These are phyloP conservation scores for Lepisosteus osseus DNA, from an alignment of 2,113 vertebrate species.

Conservation along the genomic window DNA sequence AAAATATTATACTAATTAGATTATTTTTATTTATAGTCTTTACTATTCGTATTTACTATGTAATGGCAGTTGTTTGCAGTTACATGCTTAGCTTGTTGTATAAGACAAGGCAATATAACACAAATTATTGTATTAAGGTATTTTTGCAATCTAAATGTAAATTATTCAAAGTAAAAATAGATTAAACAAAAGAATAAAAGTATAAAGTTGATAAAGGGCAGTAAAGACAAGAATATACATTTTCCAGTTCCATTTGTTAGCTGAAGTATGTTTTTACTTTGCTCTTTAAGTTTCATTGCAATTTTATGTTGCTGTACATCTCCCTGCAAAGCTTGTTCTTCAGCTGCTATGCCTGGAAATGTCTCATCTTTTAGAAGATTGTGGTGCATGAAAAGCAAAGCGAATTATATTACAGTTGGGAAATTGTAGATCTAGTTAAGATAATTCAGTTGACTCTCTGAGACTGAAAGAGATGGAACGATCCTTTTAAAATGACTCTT, in stretches of 20 bases:
- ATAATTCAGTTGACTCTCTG: constrained; percentile 13
- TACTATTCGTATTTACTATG: no score
- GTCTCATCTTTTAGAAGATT: neutral
- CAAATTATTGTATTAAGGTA: no score
- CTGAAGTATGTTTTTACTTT: neutral
- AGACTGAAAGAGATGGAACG: constrained; percentile 16
- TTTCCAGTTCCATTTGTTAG: constrained; percentile 3
- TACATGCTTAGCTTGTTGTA: no score
- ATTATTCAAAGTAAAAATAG: neutral
- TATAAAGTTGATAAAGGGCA: neutral
- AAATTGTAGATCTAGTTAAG: constrained; percentile 24
- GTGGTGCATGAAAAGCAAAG: neutral
- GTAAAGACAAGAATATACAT: constrained; percentile 5
- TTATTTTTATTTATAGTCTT: no score
- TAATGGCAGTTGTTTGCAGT: no score
- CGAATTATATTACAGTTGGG: constrained; percentile 11
- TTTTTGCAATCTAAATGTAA: no score
- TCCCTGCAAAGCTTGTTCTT: neutral
- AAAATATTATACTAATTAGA: no score
- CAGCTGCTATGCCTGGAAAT: neutral
- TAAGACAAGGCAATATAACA: no score
- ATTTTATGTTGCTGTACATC: neutral
- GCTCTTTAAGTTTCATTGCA: neutral
- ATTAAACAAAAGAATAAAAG: neutral
- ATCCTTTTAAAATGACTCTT: constrained; percentile 12